Evolutionary conservation across 2,888 invertebrate species (phyloP).

Genomic region (Nomada goodeniana): DNA sequence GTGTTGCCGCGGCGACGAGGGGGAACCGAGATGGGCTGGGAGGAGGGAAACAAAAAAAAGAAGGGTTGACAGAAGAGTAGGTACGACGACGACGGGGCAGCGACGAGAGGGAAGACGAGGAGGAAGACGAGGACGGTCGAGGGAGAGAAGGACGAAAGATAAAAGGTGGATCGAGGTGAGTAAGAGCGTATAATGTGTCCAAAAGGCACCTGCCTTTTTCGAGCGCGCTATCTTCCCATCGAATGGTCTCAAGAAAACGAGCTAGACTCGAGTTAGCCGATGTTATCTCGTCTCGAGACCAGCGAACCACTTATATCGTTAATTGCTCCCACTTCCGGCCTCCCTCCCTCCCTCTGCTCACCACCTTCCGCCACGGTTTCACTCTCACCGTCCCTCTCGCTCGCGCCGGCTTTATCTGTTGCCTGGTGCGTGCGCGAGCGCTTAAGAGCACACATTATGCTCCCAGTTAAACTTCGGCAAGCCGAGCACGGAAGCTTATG

Average conservation of each 20-base stretch:
- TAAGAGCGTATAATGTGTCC: constrained; percentile 82
- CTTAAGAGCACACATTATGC: constrained; percentile 67
- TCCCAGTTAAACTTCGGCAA: constrained; percentile 55
- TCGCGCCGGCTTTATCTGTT: constrained; percentile 28
- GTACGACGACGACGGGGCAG: background rate
- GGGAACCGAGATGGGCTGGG: background rate
- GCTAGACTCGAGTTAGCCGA: constrained; percentile 78
- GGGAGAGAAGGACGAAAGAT: constrained; percentile 41
- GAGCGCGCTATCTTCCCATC: constrained; percentile 79
- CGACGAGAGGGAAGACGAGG: constrained; percentile 23
- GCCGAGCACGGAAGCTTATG: constrained; percentile 60
- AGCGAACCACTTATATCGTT: constrained; percentile 85
- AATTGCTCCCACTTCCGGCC: constrained; percentile 84
- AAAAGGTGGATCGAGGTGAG: constrained; percentile 67
- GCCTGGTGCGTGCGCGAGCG: constrained; percentile 55
- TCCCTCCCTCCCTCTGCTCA: constrained; percentile 33
- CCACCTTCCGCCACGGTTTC: constrained; percentile 20
- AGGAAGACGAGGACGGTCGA: constrained; percentile 48
- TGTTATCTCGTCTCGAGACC: constrained; percentile 81
- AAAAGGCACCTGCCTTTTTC: constrained; percentile 82
- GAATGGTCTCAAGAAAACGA: constrained; percentile 77
- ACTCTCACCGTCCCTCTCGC: constrained; percentile 5
- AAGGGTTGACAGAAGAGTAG: background rate
- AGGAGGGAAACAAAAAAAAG: background rate
- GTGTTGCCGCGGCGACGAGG: background rate